Conservation (phyloP, 1,140 invertebrate species). For the Papilio helenus region DNA sequence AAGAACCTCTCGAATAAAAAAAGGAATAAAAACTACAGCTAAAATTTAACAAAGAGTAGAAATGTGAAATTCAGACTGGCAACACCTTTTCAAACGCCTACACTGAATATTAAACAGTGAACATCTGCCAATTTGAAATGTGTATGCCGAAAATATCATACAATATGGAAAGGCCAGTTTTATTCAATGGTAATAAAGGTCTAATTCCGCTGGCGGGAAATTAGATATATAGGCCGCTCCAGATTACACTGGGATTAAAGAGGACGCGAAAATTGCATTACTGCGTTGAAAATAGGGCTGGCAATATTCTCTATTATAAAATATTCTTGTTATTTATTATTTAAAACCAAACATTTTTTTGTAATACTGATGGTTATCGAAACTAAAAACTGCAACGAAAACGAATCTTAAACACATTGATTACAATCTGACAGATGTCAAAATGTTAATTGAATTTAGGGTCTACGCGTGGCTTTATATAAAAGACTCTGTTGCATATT, state of each 20-base stretch:
- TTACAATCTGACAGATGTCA: no score
- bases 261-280: slow-evolving; percentile 12
- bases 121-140: slow-evolving; percentile 18
- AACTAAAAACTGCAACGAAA: no score
- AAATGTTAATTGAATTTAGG: no score
- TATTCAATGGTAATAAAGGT: background rate
- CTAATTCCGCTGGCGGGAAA: background rate
- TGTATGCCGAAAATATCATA: background rate
- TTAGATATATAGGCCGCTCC: background rate
- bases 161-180: background rate
- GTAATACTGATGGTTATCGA: no score
- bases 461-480: no score
- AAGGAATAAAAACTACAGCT: background rate
- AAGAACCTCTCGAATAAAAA: background rate
- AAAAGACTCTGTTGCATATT: no score
- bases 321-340: no score
- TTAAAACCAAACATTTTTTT: no score
- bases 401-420: no score
- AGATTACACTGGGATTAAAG: slow-evolving; percentile 1
- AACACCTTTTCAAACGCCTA: slow-evolving; percentile 11
- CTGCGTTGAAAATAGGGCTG: background rate
- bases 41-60: slow-evolving; percentile 20
- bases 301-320: background rate
- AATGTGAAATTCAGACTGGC: background rate
- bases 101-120: slow-evolving; percentile 10